Percentiles rank a stretch among this genome's conserved stretches.
Conservation (phyloP, 2,797 vertebrate species). For the Phataginus tetradactyla region DNA sequence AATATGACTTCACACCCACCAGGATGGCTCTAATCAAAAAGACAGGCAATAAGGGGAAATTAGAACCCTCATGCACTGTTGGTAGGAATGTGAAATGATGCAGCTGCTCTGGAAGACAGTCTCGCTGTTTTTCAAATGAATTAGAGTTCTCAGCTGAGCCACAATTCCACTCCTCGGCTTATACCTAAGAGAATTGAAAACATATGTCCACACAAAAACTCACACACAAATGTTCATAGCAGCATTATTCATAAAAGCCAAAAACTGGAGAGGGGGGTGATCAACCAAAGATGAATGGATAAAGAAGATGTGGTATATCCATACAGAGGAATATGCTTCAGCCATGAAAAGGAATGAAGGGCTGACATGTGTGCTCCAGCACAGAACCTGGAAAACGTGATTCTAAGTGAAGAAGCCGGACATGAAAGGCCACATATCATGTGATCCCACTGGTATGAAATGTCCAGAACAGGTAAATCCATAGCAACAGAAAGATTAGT, state of each 20-base stretch:
- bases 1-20: background rate
- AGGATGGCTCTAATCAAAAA: background rate
- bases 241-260: background rate
- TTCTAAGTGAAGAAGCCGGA: background rate
- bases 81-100: rapidly evolving
- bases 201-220: background rate
- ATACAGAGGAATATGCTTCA: background rate
- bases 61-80: rapidly evolving
- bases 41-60: background rate
- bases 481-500: background rate
- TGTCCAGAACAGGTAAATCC: background rate
- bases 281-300: background rate
- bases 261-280: background rate
- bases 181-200: background rate
- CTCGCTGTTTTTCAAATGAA: too few species aligned
- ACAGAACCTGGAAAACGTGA: background rate
- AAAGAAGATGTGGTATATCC: background rate
- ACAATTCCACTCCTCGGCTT: background rate
- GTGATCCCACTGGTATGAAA: background rate
- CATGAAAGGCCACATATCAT: background rate
- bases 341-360: background rate
- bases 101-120: background rate
- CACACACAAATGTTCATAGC: background rate
- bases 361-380: background rate
- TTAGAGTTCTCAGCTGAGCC: background rate